Base-by-base conservation (phyloP, 1,140 invertebrate species). In the Drosophila sucinea region DNA sequence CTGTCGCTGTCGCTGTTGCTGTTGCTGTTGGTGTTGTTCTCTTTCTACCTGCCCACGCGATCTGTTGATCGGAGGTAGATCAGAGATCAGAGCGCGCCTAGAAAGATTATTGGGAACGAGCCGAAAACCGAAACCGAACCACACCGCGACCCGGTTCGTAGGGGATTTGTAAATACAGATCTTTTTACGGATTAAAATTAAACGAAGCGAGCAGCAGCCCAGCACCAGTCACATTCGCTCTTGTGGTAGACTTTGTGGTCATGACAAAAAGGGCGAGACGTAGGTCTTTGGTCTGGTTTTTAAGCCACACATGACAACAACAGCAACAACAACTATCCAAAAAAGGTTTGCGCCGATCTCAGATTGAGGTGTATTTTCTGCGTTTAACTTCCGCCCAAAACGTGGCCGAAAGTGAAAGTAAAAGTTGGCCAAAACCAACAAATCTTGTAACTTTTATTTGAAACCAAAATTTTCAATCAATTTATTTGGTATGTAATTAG, bases 141-240 rank as follows among this genome's bases (percentile, higher is more conserved):
- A 30, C 2, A 4, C 30, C 30, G 35, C 32, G 25, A 57, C 2
- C 54, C 63, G 47, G 32, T 32, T 74, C 60, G 67, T 61, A 68
- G 71, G 83, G 79, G 83, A 79, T 87, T 86, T 87, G 83, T 77
- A 77, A 71, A 87, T 29, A 82, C 83, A 77, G 76, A 86, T 86
- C 79, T 86, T 87, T 86, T 83, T 83, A 87, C 84, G 79, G 83
- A 86, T 86, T 87, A 83, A 79, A 83, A 74, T 67, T 75, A 78
- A 86, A 86, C 75, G 76, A 54, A 68, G 54, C 71, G 41, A 65
- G 73, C 71, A 75, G 58, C 73, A 54, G 60, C 33, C 4, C 35
- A 11, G 35, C 10, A 8, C 25, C 41, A 44, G 41, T 11, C 41
- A 51, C 8, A 25, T 7, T n/a, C 7, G 30, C 41, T 62, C 41